A percentile compares a stretch with the other conserved stretches of the same genome.
Evolutionary conservation across 2,113 vertebrate species (phyloP).

Genomic region (Rhinolophus ferrumequinum): DNA sequence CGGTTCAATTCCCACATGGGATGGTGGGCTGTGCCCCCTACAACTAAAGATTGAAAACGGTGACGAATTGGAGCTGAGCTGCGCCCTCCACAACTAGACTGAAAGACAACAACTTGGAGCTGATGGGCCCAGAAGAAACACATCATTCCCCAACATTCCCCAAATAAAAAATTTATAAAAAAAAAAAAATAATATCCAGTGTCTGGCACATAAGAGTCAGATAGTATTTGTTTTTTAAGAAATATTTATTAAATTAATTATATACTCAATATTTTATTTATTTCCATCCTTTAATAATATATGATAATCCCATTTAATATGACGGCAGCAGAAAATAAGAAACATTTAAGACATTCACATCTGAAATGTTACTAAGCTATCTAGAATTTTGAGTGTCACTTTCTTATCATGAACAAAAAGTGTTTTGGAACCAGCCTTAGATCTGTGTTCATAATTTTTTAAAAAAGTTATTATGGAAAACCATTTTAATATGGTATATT

Average conservation of each 20-base stretch:
- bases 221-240: neutral
- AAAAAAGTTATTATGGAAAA: neutral
- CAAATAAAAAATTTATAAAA: too few species aligned
- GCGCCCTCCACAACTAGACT: too few species aligned
- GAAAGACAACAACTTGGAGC: too few species aligned
- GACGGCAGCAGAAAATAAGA: neutral
- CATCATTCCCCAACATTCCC: too few species aligned
- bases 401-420: neutral
- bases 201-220: too few species aligned
- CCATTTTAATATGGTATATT: neutral
- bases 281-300: neutral
- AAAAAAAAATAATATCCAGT: neutral
- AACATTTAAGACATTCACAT: neutral
- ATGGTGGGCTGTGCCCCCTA: too few species aligned
- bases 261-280: neutral
- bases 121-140: too few species aligned
- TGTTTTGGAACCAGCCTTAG: neutral
- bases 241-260: conserved; percentile 3
- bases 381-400: neutral
- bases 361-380: conserved; percentile 4
- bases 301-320: neutral
- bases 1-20: too few species aligned
- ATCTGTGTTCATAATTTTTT: neutral
- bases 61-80: too few species aligned
- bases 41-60: too few species aligned